Evolutionary conservation across 2,113 vertebrate genomes (phyloP), one percentile per base, ranked within the genome.

Genomic region (Lanius ludovicianus): DNA sequence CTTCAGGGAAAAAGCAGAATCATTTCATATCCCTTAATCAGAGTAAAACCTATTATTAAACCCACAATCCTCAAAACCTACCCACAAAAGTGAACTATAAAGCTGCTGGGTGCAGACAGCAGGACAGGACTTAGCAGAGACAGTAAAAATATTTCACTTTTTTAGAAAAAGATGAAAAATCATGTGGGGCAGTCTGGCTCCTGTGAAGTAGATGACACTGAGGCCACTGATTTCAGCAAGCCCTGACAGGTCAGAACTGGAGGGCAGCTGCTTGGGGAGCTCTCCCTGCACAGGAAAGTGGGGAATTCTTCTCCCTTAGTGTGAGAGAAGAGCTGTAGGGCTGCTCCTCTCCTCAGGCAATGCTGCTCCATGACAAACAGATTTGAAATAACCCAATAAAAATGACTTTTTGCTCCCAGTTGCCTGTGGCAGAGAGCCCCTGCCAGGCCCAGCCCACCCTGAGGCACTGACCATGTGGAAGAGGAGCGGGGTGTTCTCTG

Each of bases 381-480:
- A 13, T 55, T 75, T n/a, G 41, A 71, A 95, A 11, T 14, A 87
- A 81, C 6, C 10, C 42, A 84, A 31, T 11, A 13, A 56, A 52
- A 89, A 76, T 16, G 7, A 13, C 47, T 27, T 81, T 76, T 70
- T 49, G 15, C 31, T 59, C 22, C 57, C 71, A 53, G 64, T 2
- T 53, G 35, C 10, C 42, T 7, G 39, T 42, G 52, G 46, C 60
- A 84, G 42, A 83, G 76, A 69, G 55, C n/a, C 23, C 69, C 28
- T 27, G 49, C 33, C 57, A 70, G 35, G 50, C 73, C 59, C 41
- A 49, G 46, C 44, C 84, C 56, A 18, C 15, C 15, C 82, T 73
- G 77, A 84, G 13, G 16, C 84, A 96, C 97, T 98, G 92, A 98
- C 98, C 96, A 27, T 59, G 85, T 98, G 96, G 92, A 98, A 98